Evolutionary conservation across 2,888 invertebrate species (phyloP), one percentile per base, ranked within the genome.

Genomic region (Plemyria rubiginata): DNA sequence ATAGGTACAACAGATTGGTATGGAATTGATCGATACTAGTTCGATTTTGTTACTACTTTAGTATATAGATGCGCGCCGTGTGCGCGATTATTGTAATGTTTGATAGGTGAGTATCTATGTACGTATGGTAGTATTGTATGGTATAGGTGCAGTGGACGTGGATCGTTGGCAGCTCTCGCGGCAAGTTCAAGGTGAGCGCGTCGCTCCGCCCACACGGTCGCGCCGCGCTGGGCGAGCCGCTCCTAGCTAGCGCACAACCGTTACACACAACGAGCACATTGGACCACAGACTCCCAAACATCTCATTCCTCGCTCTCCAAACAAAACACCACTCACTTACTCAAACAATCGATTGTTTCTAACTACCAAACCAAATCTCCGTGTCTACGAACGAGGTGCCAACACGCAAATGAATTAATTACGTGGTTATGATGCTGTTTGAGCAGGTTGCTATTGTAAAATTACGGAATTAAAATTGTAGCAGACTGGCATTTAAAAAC

Each of bases 101-200:
- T 49, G 46, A 51, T 62, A 46, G 43, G 70, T 70, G 36, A 8
- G 32, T 32, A 32, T 32, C 32, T 74, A 73, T 76, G 76, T 75
- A 75, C 72, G 72, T 75, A 75, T 72, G 72, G 65, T 68, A 62
- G 49, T 53, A 54, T 50, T 15, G 9, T 36, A 50, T 68, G 53
- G 68, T 63, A 65, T 65, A 65, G 55, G 65, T 62, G 62, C 46
- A 49, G 62, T 60, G 65, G 63, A 50, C 79, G 77, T 79, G 57
- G 68, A 68, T 64, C 68, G 68, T 54, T 76, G 80, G 76, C 82
- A 76, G 79, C 84, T 85, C 87, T 85, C 87, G 85, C 86, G 87
- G 90, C 91, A 92, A 92, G 92, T 92, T 92, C 92, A 92, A 92
- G 92, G 92, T 90, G 88, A 92, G 85, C 90, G 82, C 88, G 86